Evolutionary conservation across 2,113 vertebrate genomes (phyloP), one percentile per base, ranked within the genome.

Genomic region (Paedocypris sp.): DNA sequence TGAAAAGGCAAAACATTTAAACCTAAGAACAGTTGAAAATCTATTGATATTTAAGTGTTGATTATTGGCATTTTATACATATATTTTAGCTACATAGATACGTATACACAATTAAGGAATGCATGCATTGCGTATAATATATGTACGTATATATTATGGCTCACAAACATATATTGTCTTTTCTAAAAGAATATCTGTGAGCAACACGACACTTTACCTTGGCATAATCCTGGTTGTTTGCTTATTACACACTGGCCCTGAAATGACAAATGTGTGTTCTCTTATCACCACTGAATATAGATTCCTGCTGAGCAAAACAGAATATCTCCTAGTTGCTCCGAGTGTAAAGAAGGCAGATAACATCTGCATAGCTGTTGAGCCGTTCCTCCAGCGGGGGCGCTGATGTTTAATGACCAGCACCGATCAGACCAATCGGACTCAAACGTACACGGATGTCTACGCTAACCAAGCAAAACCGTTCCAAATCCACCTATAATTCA

Each of bases 191-290:
- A 20, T 31, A 31, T 43, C 9, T 42, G 53, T 31, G 26, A 15
- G 16, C 25, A 43, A 26, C 18, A 43, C 18, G 23, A 29, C 42
- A 28, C 57, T 54, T 67, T 48, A 25, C 64, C 19, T 48, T 38
- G 20, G 64, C 57, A 51, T 39, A 57, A 47, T 53, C 25, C 61
- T 33, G 39, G 57, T 49, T 43, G 29, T 67, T 54, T 47, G 56
- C 74, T 73, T 76, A 71, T 73, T 72, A 70, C 63, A 67, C 54
- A 42, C 33, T 16, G 45, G 54, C 46, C 69, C 61, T 70, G 60
- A 73, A 67, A 76, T 73, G 71, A 76, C 36, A 69, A 76, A 76
- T 74, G 71, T 68, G 59, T 60, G 43, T 69, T 67, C 35, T 68
- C 56, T 73, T 74, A 76, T 73, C 74, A 72, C 61, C 32, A 50